A percentile compares a stretch with the other conserved stretches of the same genome.
Evolutionary conservation across 64 coral and sea anemone species (phyloP).

Genomic region (Montipora foliosa): DNA sequence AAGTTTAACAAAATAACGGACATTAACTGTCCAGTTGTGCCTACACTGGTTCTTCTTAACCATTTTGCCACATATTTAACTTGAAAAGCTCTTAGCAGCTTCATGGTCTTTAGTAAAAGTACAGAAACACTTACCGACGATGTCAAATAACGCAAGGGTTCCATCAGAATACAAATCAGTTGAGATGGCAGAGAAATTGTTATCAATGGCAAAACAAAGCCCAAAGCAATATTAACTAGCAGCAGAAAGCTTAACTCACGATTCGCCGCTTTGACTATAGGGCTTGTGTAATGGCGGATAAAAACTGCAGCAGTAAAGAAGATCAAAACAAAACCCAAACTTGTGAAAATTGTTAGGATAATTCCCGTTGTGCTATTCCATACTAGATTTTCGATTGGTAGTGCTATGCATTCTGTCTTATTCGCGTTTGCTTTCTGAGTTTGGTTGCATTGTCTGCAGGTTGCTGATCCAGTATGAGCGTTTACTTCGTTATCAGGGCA

Average conservation of each 20-base stretch:
- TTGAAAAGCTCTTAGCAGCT: conserved; percentile 63
- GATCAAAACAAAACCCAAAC: conserved; percentile 25
- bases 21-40: conserved; percentile 38
- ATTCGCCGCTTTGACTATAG: conserved; percentile 69
- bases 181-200: conserved; percentile 26
- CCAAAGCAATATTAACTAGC: conserved; percentile 3
- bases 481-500: conserved; percentile 66
- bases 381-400: conserved; percentile 39
- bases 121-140: conserved; percentile 62
- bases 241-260: conserved; percentile 44
- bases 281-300: not conserved
- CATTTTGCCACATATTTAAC: conserved; percentile 31
- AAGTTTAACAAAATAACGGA: conserved; percentile 49
- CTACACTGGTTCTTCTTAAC: conserved; percentile 39
- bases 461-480: conserved; percentile 8
- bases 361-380: conserved; percentile 61
- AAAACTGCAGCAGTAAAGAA: conserved; percentile 22
- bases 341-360: conserved; percentile 4
- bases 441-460: conserved; percentile 40
- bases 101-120: conserved; percentile 52
- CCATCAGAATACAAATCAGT: conserved; percentile 52
- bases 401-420: conserved; percentile 51
- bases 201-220: conserved; percentile 45
- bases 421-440: conserved; percentile 49
- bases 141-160: conserved; percentile 54